Evolutionary conservation across 2,113 vertebrate species (phyloP), one percentile per base, ranked within the genome.

Genomic region (Pluvialis apricaria): DNA sequence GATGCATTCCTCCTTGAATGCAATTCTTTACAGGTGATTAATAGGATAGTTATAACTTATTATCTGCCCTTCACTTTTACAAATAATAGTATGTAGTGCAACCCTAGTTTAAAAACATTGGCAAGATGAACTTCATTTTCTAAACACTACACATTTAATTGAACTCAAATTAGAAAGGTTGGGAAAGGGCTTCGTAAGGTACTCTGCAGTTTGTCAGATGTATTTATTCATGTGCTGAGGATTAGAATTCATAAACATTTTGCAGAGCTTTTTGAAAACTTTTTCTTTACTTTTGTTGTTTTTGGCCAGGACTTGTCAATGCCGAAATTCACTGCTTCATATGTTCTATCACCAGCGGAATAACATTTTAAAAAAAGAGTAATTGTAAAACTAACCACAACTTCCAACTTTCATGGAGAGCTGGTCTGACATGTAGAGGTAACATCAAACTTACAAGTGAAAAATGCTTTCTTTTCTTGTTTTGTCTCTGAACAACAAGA

Each of bases 201-300:
- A 96, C 94, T 97, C 98, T 98, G 98, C 97, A 98, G 97, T 98
- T 98, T 98, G 98, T 98, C 98, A 98, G 92, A 98, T 97, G 75
- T 98, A 98, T 98, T 98, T 98, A 97, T 98, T 98, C 98, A 98
- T 98, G 98, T 98, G 98, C 91, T 98, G 97, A 97, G 97, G 96
- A 98, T 99, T 98, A 98, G 96, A 98, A 98, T 98, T 98, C 95
- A 98, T 98, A 98, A 98, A 98, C 97, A 98, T 98, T 98, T 98
- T 98, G 82, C 96, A 97, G 90, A 34, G 55, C 66, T 98, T 98
- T 97, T 97, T 86, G 24, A 76, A 98, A 98, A 95, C 88, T 96
- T 97, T 95, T 97, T 97, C 81, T 97, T 97, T 96, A 93, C 73
- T 95, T 91, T 95, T 98, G 98, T 98, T 98, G 94, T 77, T 98